Evolutionary conservation across 2,888 invertebrate species (phyloP), one percentile per base, ranked within the genome.

Genomic region (Stenoptilia bipunctidactyla): DNA sequence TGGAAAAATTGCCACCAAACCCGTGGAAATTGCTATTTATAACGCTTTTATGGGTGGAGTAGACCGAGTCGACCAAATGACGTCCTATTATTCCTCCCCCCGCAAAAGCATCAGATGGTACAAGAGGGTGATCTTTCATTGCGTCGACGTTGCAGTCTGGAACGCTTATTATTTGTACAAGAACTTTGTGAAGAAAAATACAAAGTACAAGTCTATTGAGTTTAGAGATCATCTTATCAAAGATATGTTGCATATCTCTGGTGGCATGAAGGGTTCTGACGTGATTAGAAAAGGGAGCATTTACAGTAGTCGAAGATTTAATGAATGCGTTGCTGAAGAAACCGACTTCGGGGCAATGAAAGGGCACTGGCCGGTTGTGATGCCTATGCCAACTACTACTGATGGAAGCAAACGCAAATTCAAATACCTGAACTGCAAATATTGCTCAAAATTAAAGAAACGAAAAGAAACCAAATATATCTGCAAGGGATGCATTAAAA

Each of bases 81-180:
- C 43, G 5, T 15, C 42, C 1, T 48, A 45, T 42, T 48, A 48
- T 34, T 48, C 45, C 1, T 38, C 27, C 6, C 48, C 48, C 4
- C 34, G 13, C 4, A 45, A 48, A 40, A 48, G 40, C 10, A 37
- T 44, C 4, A 10, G 44, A 12, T 45, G 48, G 45, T 48, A 48
- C 15, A 45, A 42, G 27, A 48, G 42, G 15, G 45, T 47, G 1
- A 25, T 47, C 3, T 43, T 45, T 25, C 43, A 46, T 15, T 15
- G 33, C 42, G n/a, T 39, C 10, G 35, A 39, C 13, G 34, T 40
- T 13, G 14, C 20, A 12, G 10, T 40, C 10, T 40, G 36, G 36
- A 40, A 40, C n/a, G 20, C 25, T 13, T 37, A 6, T 12, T 37
- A 25, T 13, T 8, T 37, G 13, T 37, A 25, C 25, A 37, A 25